Evolutionary conservation across 2,797 vertebrate species (phyloP), one percentile per base, ranked within the genome.

Genomic region (Parauchenoglanis ngamensis): DNA sequence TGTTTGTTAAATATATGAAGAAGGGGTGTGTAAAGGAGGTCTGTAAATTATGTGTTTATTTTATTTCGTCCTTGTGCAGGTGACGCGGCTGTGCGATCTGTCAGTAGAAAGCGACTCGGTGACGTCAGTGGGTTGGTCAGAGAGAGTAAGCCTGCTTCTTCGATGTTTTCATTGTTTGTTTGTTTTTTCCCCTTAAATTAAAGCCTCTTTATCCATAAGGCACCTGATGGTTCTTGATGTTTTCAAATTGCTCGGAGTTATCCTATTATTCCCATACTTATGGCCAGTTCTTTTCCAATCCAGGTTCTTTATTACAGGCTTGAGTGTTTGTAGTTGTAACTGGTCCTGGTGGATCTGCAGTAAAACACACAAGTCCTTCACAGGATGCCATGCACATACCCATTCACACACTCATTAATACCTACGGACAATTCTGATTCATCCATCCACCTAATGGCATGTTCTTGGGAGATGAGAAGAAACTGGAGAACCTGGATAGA

Each of bases 61-160:
- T 23, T 70, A 15, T 86, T 77, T 87, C 83, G 23, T 84, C 11
- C 2, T 17, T 86, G 28, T 83, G 56, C 87, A 99, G 98, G 98
- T 99, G 76, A 99, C 98, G 0, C 96, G 98, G 54, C 95, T 99
- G 40, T 99, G 98, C 83, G 98, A 99, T 85, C 96, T 99, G 68
- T 99, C 98, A 0, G 98, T 99, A 75, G 98, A 99, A 94, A 98
- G 98, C 1, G 98, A 99, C 92, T 99, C 98, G 0, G 98, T 99
- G 61, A 99, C 98, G 0, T 99, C 98, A 0, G 98, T 99, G 83
- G 98, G 98, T 91, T 99, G 98, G 98, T 99, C 98, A 25, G 98
- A 99, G 88, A 96, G 98, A 94, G 98, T 99, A 82, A 92, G 97
- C 95, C 65, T 15, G 46, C 23, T 23, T 17, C 6, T 5, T 31